phyloP scores from a whole-genome alignment of 2,888 invertebrate genomes.

The Nebria salina region DNA sequence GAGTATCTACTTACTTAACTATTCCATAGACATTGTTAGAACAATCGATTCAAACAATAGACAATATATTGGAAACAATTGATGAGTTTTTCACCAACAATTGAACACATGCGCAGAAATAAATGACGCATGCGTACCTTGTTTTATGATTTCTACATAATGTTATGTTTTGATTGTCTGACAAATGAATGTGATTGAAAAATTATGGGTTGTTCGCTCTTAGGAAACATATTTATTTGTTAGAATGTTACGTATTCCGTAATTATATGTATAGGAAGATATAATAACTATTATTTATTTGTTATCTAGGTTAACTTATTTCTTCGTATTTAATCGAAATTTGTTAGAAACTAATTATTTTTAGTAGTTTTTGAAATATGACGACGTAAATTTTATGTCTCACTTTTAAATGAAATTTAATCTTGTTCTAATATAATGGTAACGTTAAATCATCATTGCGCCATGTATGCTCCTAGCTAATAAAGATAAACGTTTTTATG shows the following conservation, averaged over 20 bases:
- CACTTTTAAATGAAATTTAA: too few relatives aligned
- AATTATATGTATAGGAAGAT: neutral
- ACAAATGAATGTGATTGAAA: neutral
- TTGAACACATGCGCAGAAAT: constrained; percentile 1
- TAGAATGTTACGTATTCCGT: neutral
- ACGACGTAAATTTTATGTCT: too few relatives aligned
- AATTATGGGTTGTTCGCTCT: neutral
- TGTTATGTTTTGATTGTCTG: neutral
- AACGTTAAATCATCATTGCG: neutral
- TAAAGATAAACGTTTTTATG: neutral
- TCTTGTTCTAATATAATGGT: too few relatives aligned
- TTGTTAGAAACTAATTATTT: too few relatives aligned
- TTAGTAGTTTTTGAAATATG: too few relatives aligned
- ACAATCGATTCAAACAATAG: neutral
- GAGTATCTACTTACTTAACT: neutral
- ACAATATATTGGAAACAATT: neutral
- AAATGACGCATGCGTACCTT: neutral
- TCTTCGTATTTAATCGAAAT: neutral
- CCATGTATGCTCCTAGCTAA: neutral
- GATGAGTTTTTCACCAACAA: neutral
- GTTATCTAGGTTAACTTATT: neutral
- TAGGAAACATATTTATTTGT: neutral
- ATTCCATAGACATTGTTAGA: neutral
- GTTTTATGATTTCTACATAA: neutral
- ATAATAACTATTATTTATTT: neutral